A percentile compares a stretch with the other conserved stretches of the same genome.
These are phyloP conservation scores for Noctua janthina DNA, from an alignment of 2,888 invertebrate genomes.

Conservation along the genomic window DNA sequence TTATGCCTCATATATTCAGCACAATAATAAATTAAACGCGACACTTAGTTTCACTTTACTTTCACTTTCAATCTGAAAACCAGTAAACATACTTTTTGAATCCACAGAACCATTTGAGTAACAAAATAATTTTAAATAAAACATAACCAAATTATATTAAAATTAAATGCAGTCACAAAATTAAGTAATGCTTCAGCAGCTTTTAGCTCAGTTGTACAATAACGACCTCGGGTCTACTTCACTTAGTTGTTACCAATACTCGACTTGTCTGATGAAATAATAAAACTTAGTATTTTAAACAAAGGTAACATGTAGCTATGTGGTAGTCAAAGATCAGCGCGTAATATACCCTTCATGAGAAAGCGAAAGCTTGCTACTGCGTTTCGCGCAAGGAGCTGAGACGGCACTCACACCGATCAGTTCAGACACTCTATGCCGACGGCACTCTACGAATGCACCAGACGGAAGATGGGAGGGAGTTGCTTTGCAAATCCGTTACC, in stretches of 20 bases:
- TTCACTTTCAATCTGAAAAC: slow-evolving; percentile 44
- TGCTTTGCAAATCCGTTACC: slow-evolving; percentile 85
- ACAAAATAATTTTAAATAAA: slow-evolving; percentile 81
- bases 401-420: slow-evolving; percentile 36
- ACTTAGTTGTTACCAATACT: slow-evolving; percentile 52
- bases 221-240: slow-evolving; percentile 66
- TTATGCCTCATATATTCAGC: slow-evolving; percentile 28
- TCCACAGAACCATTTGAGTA: slow-evolving; percentile 76
- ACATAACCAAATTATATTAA: slow-evolving; percentile 80
- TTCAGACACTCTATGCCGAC: slow-evolving; percentile 53
- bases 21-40: slow-evolving; percentile 19
- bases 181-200: slow-evolving; percentile 85
- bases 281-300: slow-evolving; percentile 42
- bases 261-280: slow-evolving; percentile 45
- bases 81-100: slow-evolving; percentile 74
- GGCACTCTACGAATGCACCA: slow-evolving; percentile 79
- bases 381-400: slow-evolving; percentile 32
- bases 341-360: slow-evolving; percentile 41
- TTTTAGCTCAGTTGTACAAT: slow-evolving; percentile 80
- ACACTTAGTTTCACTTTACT: slow-evolving; percentile 8
- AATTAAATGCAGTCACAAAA: slow-evolving; percentile 81
- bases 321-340: slow-evolving; percentile 38
- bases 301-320: slow-evolving; percentile 58
- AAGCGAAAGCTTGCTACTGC: slow-evolving; percentile 9
- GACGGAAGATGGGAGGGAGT: slow-evolving; percentile 73